Base-by-base conservation (phyloP, 2,113 vertebrate species). In the Arothron firmamentum region DNA sequence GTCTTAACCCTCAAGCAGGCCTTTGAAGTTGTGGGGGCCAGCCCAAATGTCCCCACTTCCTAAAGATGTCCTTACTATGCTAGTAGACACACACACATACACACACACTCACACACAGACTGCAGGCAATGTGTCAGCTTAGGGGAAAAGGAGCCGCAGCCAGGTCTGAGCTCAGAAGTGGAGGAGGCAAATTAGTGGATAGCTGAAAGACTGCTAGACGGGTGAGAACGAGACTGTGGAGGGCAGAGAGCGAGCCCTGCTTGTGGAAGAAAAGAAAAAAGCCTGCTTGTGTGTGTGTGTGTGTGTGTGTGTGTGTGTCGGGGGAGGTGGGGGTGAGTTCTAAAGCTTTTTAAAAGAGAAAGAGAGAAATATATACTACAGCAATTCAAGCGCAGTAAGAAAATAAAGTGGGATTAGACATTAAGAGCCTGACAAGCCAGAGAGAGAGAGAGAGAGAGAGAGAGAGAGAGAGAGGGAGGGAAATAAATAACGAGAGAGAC, bases 131-230 rank as follows among this genome's bases (percentile, higher is more conserved):
- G 75, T 65, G 75, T 65, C 71, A 68, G 74, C 80, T 78, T 77
- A 54, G 18, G 74, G 74, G 71, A 59, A 52, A 74, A 74, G 57
- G 3, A 81, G 74, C 71, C 43, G 67, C 23, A 84, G 78, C 75
- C 62, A 16, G 62, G 80, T 63, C 72, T 46, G 13, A 71, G 74
- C 72, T 56, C 43, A 48, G 67, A 78, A 58, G 62, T 74, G 67
- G 59, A 67, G 66, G 73, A 77, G 72, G 81, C 76, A 85, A 86
- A 83, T 85, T 74, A 85, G 82, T 65, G 71, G 41, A 57, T 72
- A 79, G 75, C 59, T 75, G 73, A 71, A 78, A 79, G 75, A 81
- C 75, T 74, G 64, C 54, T 59, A 70, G 69, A 78, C 17, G 18
- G 73, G n/a, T 59, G 19, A 66, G 64, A 56, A 61, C 18, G 57